Percentiles rank a stretch among this genome's conserved stretches.
Conservation (phyloP, 1,140 invertebrate species). For the Eriosoma lanigerum region DNA sequence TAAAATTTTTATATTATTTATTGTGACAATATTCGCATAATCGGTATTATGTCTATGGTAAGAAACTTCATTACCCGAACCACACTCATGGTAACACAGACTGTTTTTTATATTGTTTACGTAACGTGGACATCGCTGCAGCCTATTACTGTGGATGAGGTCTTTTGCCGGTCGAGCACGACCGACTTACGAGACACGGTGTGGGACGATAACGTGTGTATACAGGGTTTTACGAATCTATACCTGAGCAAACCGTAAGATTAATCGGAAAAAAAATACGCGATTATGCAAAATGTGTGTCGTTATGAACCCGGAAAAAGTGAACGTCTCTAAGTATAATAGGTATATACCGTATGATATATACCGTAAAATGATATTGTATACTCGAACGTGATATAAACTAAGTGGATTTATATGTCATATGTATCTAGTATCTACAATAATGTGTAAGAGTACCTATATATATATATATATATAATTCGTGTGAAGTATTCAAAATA, state of each 20-base stretch:
- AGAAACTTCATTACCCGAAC: too few species aligned
- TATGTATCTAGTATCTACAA: background rate
- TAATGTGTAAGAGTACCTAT: background rate
- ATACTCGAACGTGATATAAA: background rate
- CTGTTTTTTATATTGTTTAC: background rate
- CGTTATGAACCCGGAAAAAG: constrained; percentile 28
- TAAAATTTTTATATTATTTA: too few species aligned
- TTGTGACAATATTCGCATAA: too few species aligned
- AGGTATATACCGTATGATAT: too few species aligned
- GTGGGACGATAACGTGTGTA: too few species aligned
- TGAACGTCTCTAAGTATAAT: background rate
- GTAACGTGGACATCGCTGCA: background rate
- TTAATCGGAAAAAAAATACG: background rate
- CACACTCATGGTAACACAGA: too few species aligned
- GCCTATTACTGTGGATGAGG: background rate
- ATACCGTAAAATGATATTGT: background rate
- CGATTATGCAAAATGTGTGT: constrained; percentile 29
- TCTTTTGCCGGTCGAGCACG: constrained; percentile 8
- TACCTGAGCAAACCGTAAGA: background rate
- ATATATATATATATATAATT: background rate
- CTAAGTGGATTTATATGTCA: constrained; percentile 21
- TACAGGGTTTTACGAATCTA: too few species aligned
- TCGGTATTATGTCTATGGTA: too few species aligned
- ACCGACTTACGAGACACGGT: background rate
- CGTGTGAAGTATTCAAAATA: background rate